Conservation (phyloP, 2,797 vertebrate species). For the Scleropages formosus region DNA sequence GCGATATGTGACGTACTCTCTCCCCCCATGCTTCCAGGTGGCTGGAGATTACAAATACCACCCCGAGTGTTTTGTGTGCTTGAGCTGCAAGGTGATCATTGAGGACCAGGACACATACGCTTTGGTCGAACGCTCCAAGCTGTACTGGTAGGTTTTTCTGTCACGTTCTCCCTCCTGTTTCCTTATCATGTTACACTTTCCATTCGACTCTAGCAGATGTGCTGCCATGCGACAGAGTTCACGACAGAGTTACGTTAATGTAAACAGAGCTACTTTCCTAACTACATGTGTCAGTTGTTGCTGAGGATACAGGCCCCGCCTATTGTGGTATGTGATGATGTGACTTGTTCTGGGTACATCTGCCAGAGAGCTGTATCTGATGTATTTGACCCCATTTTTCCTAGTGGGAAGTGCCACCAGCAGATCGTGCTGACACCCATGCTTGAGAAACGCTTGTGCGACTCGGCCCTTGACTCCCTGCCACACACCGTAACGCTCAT, state of each 20-base stretch:
- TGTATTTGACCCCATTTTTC: neutral
- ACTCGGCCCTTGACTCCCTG: constrained; percentile 81
- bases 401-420: constrained; percentile 91
- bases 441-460: constrained; percentile 85
- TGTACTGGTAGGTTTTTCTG: constrained; percentile 84
- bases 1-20: neutral
- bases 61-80: constrained; percentile 94
- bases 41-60: constrained; percentile 97
- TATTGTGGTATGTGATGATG: too few relatives aligned
- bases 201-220: neutral
- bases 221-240: too few relatives aligned
- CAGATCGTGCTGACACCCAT: constrained; percentile 88
- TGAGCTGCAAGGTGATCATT: constrained; percentile 93
- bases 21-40: constrained; percentile 72
- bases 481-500: constrained; percentile 91
- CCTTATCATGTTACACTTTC: neutral
- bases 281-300: too few relatives aligned
- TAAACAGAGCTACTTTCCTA: too few relatives aligned
- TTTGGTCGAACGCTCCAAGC: constrained; percentile 85
- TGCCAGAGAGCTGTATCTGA: too few relatives aligned
- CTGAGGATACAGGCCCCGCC: too few relatives aligned
- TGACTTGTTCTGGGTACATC: too few relatives aligned
- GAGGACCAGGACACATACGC: constrained; percentile 92
- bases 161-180: neutral
- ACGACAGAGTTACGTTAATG: too few relatives aligned